Evolutionary conservation across 1,140 invertebrate species (phyloP).

Genomic region (Pseudobourletiella spinata): DNA sequence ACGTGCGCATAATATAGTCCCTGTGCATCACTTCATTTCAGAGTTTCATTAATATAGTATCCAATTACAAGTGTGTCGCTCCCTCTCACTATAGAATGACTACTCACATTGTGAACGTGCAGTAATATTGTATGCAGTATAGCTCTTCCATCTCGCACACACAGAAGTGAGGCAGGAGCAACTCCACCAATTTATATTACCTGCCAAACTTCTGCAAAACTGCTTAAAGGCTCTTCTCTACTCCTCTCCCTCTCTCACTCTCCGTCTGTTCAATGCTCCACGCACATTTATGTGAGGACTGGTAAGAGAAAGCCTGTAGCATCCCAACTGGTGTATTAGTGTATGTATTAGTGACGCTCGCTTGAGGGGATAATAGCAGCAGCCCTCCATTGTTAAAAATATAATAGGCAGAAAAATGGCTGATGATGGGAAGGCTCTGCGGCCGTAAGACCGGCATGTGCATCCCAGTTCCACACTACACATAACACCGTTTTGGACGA

Average conservation of each 20-base stretch:
- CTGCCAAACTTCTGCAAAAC: background rate
- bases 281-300: background rate
- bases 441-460: too few relatives aligned
- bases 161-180: too few relatives aligned
- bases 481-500: background rate
- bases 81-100: background rate
- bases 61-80: slow-evolving; percentile 9
- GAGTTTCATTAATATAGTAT: slow-evolving; percentile 13
- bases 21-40: slow-evolving; percentile 7
- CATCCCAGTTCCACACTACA: background rate
- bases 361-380: slow-evolving; percentile 1
- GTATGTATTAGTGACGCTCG: background rate
- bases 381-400: background rate
- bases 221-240: too few relatives aligned
- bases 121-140: too few relatives aligned
- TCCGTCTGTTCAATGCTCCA: background rate
- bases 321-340: too few relatives aligned
- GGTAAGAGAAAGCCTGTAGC: too few relatives aligned
- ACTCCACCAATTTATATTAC: slow-evolving; percentile 2
- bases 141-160: too few relatives aligned
- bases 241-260: too few relatives aligned
- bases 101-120: too few relatives aligned
- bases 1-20: background rate
- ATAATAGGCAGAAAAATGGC: slow-evolving; percentile 13
- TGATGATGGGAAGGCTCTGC: background rate